Conservation (phyloP, 2,113 vertebrate species). For the Tachuris rubrigastra region DNA sequence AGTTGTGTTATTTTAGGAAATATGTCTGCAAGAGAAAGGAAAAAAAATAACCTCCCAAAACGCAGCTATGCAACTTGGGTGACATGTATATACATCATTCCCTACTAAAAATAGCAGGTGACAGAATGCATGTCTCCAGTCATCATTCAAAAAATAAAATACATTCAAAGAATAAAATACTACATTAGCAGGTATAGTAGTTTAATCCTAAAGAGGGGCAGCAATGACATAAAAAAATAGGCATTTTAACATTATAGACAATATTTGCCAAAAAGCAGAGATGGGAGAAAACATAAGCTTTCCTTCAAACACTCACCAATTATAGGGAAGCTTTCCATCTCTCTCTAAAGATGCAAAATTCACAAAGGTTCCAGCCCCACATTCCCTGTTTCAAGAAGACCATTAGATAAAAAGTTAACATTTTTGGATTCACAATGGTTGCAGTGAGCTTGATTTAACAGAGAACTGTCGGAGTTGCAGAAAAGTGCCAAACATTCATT, state of each 20-base stretch:
- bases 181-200: background rate
- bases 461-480: background rate
- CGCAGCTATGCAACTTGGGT: background rate
- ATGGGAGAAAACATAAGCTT: background rate
- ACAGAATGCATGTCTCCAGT: background rate
- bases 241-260: background rate
- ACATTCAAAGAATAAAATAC: background rate
- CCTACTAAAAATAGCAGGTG: background rate
- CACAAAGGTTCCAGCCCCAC: constrained; percentile 93
- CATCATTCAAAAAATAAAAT: background rate
- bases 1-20: background rate
- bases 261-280: background rate
- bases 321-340: constrained; percentile 95
- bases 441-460: background rate
- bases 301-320: constrained; percentile 83
- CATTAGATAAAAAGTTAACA: background rate
- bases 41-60: background rate
- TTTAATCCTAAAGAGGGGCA: background rate
- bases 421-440: background rate
- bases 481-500: background rate
- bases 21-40: background rate
- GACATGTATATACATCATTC: background rate
- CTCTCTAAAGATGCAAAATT: constrained; percentile 95
- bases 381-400: constrained; percentile 81
- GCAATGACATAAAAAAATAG: background rate